A percentile compares a stretch with the other conserved stretches of the same genome.
Evolutionary conservation across 2,888 invertebrate species (phyloP).

Genomic region (Chrysodeixis includens): DNA sequence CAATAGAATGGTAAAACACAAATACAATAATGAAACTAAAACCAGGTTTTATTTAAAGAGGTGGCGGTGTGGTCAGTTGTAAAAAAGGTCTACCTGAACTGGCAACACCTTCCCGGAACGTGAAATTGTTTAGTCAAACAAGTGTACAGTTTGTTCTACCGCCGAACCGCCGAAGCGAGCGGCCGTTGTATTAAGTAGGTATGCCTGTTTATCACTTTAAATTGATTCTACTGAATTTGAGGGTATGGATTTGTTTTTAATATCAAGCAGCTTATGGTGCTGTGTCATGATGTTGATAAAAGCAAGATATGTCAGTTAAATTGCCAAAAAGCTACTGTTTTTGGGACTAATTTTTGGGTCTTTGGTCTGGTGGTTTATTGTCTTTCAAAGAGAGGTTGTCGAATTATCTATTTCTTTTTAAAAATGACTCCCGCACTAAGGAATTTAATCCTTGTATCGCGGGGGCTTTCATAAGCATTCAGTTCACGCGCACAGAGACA

Average conservation of each 20-base stretch:
- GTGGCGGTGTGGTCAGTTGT: slow-evolving; percentile 57
- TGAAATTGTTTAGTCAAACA: slow-evolving; percentile 84
- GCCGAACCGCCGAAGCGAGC: slow-evolving; percentile 35
- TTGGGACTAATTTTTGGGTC: too few species aligned
- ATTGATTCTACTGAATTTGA: slow-evolving; percentile 66
- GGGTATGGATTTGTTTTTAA: slow-evolving; percentile 48
- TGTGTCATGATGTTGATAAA: slow-evolving; percentile 8
- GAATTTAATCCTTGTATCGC: too few species aligned
- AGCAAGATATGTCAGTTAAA: background rate
- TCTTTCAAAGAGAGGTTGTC: too few species aligned
- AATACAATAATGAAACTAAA: slow-evolving; percentile 46
- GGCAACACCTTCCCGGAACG: slow-evolving; percentile 79
- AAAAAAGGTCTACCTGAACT: slow-evolving; percentile 81
- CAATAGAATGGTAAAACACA: slow-evolving; percentile 30
- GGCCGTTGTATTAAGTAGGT: slow-evolving; percentile 51
- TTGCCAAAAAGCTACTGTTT: too few species aligned
- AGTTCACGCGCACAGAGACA: too few species aligned
- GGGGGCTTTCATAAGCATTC: too few species aligned
- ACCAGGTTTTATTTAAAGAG: slow-evolving; percentile 58
- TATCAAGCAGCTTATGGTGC: slow-evolving; percentile 36
- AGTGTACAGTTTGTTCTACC: slow-evolving; percentile 73
- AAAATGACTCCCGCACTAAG: too few species aligned
- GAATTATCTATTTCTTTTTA: too few species aligned
- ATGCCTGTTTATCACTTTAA: slow-evolving; percentile 69
- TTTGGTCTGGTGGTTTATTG: too few species aligned